A percentile compares a stretch with the other conserved stretches of the same genome.
Evolutionary conservation across 2,113 vertebrate species (phyloP).

Genomic region (Rissa tridactyla): DNA sequence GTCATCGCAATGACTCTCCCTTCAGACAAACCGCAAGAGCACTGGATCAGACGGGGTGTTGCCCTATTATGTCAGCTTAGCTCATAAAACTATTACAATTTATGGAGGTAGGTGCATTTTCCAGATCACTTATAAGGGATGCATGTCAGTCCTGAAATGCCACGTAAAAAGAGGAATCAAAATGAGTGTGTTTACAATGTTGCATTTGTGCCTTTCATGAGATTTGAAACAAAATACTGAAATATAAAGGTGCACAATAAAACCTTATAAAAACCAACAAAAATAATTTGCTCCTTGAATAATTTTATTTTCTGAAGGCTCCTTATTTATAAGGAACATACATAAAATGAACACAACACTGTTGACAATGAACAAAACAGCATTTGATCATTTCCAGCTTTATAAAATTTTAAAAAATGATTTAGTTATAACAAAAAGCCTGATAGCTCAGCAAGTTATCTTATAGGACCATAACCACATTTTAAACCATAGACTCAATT

Average conservation of each 20-base stretch:
- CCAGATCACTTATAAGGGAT: background rate
- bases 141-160: background rate
- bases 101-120: background rate
- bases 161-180: background rate
- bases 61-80: constrained; percentile 86
- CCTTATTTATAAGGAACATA: constrained; percentile 75
- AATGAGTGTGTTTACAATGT: background rate
- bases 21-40: constrained; percentile 74
- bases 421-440: constrained; percentile 72
- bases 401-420: constrained; percentile 72
- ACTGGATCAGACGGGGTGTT: constrained; percentile 86
- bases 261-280: background rate
- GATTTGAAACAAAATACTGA: background rate
- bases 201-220: background rate
- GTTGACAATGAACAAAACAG: constrained; percentile 75
- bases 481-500: constrained; percentile 68
- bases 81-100: constrained; percentile 41
- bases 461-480: constrained; percentile 77
- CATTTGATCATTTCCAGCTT: constrained; percentile 77
- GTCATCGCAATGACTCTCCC: constrained; percentile 84
- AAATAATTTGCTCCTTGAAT: constrained; percentile 54
- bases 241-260: background rate
- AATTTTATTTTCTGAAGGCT: constrained; percentile 76
- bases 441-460: constrained; percentile 75
- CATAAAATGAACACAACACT: constrained; percentile 81